A percentile compares a stretch with the other conserved stretches of the same genome.
Conservation (phyloP, 2,888 invertebrate species). For the Camponotus fellah region DNA sequence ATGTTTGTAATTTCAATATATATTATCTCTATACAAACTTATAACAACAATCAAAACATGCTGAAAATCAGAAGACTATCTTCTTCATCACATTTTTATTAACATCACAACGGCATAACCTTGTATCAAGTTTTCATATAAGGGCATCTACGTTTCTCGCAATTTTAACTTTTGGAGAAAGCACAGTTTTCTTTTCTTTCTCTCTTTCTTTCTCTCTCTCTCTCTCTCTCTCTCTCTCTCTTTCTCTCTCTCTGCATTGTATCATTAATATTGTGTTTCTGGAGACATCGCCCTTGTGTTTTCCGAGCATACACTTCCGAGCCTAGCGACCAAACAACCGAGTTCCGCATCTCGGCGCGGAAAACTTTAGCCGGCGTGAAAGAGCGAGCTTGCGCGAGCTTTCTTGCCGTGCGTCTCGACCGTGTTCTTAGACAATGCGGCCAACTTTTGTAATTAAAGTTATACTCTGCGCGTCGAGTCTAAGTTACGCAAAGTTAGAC, state of each 20-base stretch:
- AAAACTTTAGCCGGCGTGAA: slow-evolving; percentile 80
- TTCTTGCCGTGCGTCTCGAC: slow-evolving; percentile 71
- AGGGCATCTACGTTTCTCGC: slow-evolving; percentile 17
- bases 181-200: slow-evolving; percentile 10
- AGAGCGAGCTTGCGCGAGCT: slow-evolving; percentile 73
- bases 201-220: slow-evolving; percentile 22
- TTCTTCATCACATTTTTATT: slow-evolving; percentile 11
- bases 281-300: slow-evolving; percentile 52
- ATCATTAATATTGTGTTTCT: slow-evolving; percentile 41
- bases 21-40: background rate
- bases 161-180: slow-evolving; percentile 48
- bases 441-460: slow-evolving; percentile 85
- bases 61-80: slow-evolving; percentile 27
- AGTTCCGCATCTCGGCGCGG: slow-evolving; percentile 72
- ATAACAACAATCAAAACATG: no score
- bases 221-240: background rate
- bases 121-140: slow-evolving; percentile 32
- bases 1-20: background rate
- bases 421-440: slow-evolving; percentile 82
- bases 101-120: slow-evolving; percentile 23
- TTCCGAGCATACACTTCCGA: slow-evolving; percentile 38
- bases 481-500: slow-evolving; percentile 79
- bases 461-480: slow-evolving; percentile 77
- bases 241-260: slow-evolving; percentile 5
- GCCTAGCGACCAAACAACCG: slow-evolving; percentile 43